Evolutionary conservation across 2,888 invertebrate genomes (phyloP).

Genomic region (Anagyrus pseudococci): DNA sequence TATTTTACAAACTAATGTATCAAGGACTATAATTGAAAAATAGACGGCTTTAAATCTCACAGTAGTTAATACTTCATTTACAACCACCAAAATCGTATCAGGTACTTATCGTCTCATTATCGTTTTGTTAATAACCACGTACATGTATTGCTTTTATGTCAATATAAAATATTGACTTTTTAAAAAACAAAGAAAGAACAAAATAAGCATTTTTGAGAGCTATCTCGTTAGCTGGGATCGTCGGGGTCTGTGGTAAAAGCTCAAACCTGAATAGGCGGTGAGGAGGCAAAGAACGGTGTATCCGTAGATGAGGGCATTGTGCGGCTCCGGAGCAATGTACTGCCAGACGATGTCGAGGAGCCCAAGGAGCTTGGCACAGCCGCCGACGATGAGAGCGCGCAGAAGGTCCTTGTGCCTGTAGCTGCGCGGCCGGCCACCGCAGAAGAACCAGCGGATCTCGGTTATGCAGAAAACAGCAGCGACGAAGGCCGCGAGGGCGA

Average conservation of each 20-base stretch:
- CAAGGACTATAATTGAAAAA: not conserved
- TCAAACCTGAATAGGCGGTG: slow-evolving; percentile 70
- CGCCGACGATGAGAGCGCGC: slow-evolving; percentile 54
- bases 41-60: slow-evolving; percentile 4
- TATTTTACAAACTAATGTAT: too few relatives aligned
- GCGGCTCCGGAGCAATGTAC: slow-evolving; percentile 49
- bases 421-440: slow-evolving; percentile 42
- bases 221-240: too few relatives aligned
- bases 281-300: slow-evolving; percentile 72
- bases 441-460: slow-evolving; percentile 51
- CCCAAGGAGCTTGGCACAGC: slow-evolving; percentile 56
- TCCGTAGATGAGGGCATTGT: slow-evolving; percentile 66
- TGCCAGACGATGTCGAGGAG: slow-evolving; percentile 56
- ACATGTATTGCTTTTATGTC: too few relatives aligned
- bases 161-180: too few relatives aligned
- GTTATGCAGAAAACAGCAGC: slow-evolving; percentile 47
- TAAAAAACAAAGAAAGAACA: too few relatives aligned
- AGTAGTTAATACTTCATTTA: too few relatives aligned
- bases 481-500: slow-evolving; percentile 50
- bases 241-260: too few relatives aligned
- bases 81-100: too few relatives aligned
- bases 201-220: too few relatives aligned
- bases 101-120: too few relatives aligned
- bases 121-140: too few relatives aligned
- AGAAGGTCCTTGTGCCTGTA: slow-evolving; percentile 49